Evolutionary conservation across 23 tunicate species (phyloP), one percentile per base, ranked within the genome.

Genomic region (Ciona savignyi): DNA sequence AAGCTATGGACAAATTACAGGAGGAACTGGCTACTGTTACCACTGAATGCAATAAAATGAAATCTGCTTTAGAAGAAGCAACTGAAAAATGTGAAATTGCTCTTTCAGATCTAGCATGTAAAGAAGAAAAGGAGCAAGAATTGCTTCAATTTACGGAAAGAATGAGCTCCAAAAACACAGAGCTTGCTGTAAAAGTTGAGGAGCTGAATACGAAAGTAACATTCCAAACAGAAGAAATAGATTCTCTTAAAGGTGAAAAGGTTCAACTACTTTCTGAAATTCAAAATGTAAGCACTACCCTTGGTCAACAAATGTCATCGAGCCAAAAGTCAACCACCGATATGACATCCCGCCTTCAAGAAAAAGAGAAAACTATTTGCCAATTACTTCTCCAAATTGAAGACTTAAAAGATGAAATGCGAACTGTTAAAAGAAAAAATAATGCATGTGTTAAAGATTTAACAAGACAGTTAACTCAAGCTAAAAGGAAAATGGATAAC

Each of bases 321-420:
- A 25, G 22, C 24, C 19, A 28, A 2, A 76, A 85, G 34, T 2
- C 3, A 2, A 71, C 62, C 25, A 34, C 77, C 22, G 77, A 87
- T 1, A 65, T 85, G 77, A 65, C 62, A 21, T 71, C 25, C 65
- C 62, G 83, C 23, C 72, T 91, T 20, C 83, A 79, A 60, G 97
- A 91, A 31, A 91, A 91, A 72, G 97, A 91, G 63, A 63, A 48
- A 21, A 66, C 91, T 20, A 66, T 91, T 21, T 80, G 89, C 60
- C 86, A 83, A 67, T 33, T 91, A 61, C 75, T 91, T 1, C 34
- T 84, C 6, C 86, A 80, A 51, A 26, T 91, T 20, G 97, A 91
- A 35, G 97, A 91, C 51, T 67, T 77, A 23, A 85, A 85, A 71
- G 97, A 91, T 72, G 97, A 91, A 51, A 79, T 91, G 66, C 62